Conservation (phyloP, 2,113 vertebrate species). For the Rhynchomys soricoides region DNA sequence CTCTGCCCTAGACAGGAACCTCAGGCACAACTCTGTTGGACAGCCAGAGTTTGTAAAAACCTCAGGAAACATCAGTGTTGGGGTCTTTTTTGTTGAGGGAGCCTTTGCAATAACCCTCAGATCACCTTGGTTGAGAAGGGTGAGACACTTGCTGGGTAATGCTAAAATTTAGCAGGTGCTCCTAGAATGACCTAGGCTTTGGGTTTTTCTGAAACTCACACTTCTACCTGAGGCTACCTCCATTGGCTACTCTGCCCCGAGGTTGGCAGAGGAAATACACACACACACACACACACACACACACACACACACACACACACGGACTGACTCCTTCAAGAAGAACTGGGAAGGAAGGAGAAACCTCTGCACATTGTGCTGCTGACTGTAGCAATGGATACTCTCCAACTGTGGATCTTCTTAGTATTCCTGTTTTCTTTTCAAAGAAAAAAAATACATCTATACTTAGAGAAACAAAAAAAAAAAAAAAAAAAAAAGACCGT, state of each 20-base stretch:
- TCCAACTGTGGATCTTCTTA: neutral
- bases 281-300: neutral
- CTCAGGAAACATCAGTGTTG: neutral
- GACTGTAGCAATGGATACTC: accelerated
- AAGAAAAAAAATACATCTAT: neutral
- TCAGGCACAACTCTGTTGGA: accelerated
- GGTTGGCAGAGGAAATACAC: neutral
- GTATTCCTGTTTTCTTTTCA: neutral
- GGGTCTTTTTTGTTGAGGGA: neutral
- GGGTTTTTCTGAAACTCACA: neutral
- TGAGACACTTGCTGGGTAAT: neutral
- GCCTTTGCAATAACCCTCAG: neutral
- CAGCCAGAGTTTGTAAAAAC: neutral
- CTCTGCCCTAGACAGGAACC: neutral
- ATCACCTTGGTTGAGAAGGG: neutral
- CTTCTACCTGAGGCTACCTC: neutral
- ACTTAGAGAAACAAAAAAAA: neutral
- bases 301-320: neutral
- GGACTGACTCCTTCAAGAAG: neutral
- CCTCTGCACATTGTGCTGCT: neutral
- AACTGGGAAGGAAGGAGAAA: neutral
- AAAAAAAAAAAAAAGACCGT: neutral
- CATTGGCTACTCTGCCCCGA: accelerated
- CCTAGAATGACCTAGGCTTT: neutral
- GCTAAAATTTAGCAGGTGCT: neutral